These are phyloP conservation scores for Rostratula benghalensis DNA, from an alignment of 2,113 vertebrate genomes.

Conservation along the genomic window DNA sequence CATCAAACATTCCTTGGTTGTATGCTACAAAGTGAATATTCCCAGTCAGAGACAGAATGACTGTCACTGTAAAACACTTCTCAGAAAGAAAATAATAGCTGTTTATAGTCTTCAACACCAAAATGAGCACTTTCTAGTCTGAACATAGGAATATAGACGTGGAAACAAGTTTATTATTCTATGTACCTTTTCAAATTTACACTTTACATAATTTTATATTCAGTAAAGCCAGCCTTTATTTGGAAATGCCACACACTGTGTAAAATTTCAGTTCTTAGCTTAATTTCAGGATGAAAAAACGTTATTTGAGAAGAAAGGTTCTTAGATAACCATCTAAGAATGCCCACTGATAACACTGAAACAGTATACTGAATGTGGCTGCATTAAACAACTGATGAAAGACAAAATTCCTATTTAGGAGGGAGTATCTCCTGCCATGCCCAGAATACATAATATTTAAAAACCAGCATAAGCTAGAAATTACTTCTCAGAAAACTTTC, in stretches of 20 bases:
- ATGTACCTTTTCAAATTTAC: neutral
- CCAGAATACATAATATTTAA: neutral
- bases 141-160: rapidly evolving
- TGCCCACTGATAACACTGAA: neutral
- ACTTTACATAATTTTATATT: neutral
- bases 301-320: neutral
- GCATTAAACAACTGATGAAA: neutral
- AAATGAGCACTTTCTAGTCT: neutral
- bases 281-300: neutral
- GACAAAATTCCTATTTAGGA: neutral
- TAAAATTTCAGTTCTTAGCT: neutral
- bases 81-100: neutral
- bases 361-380: neutral
- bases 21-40: neutral
- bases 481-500: neutral
- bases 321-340: neutral
- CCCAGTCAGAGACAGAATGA: neutral
- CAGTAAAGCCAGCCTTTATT: neutral
- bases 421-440: neutral
- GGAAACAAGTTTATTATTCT: neutral
- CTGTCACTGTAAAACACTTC: neutral
- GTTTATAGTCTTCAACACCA: neutral
- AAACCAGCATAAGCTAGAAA: neutral
- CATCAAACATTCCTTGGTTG: neutral
- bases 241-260: neutral